phyloP scores from a whole-genome alignment of 2,113 vertebrate genomes.

The Pseudorhombus dupliciocellatus region DNA sequence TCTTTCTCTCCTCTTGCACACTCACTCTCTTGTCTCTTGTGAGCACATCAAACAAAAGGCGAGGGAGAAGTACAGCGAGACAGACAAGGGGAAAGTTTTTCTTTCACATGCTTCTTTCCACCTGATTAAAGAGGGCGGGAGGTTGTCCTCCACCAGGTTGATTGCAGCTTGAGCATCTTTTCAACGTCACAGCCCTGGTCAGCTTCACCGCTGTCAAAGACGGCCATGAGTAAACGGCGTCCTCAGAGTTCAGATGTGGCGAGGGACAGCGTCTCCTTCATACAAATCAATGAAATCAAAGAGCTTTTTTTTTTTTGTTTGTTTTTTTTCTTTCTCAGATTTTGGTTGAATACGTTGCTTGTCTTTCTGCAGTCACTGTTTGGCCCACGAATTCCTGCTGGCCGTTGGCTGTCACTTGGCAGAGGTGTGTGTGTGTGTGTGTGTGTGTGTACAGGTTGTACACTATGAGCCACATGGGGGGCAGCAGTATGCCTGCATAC shows the following conservation, averaged over 20 bases:
- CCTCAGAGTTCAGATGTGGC: conserved; percentile 12
- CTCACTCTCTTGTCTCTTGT: conserved; percentile 32
- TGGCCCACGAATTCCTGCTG: conserved; percentile 2
- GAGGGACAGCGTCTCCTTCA: conserved; percentile 14
- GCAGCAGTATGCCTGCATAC: conserved; percentile 19
- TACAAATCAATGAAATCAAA: conserved; percentile 35
- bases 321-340: background rate
- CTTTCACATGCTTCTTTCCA: conserved; percentile 25
- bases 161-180: conserved; percentile 32
- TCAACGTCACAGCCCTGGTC: conserved; percentile 40
- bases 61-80: background rate
- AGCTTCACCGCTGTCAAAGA: background rate
- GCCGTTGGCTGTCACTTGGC: conserved; percentile 46
- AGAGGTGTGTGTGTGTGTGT: no score
- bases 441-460: no score
- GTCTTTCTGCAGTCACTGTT: background rate
- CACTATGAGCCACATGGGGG: conserved; percentile 4
- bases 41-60: conserved; percentile 64
- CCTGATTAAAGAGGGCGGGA: conserved; percentile 41
- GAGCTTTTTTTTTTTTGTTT: background rate
- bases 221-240: background rate
- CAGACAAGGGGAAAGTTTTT: conserved; percentile 34
- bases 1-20: conserved; percentile 2
- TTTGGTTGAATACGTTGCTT: conserved; percentile 24
- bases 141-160: conserved; percentile 29